These are phyloP conservation scores for Manduca sexta DNA, from an alignment of 1,140 invertebrate genomes.

Conservation along the genomic window DNA sequence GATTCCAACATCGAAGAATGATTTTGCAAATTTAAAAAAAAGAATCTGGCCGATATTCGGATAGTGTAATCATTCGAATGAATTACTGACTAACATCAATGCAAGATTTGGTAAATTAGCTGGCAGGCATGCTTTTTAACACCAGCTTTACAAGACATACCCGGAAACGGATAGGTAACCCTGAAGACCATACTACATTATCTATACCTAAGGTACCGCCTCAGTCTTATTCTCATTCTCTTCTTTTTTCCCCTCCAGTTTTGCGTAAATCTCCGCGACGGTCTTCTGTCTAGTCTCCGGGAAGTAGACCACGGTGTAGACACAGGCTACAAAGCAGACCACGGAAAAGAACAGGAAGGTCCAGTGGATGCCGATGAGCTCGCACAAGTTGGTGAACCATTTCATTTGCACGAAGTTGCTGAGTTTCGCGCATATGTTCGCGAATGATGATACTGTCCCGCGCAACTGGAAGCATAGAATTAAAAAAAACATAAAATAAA, in stretches of 20 bases:
- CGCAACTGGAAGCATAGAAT: constrained; percentile 38
- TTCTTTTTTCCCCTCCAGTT: constrained; percentile 36
- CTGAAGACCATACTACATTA: too few species aligned
- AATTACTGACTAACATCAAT: too few species aligned
- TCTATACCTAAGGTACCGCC: constrained; percentile 33
- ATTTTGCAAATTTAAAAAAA: too few species aligned
- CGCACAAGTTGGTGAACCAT: constrained; percentile 52
- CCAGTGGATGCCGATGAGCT: constrained; percentile 58
- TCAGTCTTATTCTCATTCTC: constrained; percentile 30
- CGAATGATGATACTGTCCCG: constrained; percentile 57
- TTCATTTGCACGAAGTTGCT: constrained; percentile 65
- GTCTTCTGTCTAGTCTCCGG: constrained; percentile 56
- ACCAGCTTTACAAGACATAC: too few species aligned
- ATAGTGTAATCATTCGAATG: too few species aligned
- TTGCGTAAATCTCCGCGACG: constrained; percentile 55
- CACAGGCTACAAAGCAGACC: constrained; percentile 45
- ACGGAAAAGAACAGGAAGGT: constrained; percentile 55
- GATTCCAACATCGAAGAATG: too few species aligned
- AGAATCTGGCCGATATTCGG: too few species aligned
- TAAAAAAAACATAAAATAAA: background rate
- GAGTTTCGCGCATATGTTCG: constrained; percentile 58
- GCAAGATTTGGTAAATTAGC: too few species aligned
- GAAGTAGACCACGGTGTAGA: constrained; percentile 49
- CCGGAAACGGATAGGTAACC: too few species aligned
- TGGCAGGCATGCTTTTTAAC: too few species aligned